These are phyloP conservation scores for Cataglyphis rosenhaueri DNA, from an alignment of 2,888 invertebrate genomes.

Conservation along the genomic window DNA sequence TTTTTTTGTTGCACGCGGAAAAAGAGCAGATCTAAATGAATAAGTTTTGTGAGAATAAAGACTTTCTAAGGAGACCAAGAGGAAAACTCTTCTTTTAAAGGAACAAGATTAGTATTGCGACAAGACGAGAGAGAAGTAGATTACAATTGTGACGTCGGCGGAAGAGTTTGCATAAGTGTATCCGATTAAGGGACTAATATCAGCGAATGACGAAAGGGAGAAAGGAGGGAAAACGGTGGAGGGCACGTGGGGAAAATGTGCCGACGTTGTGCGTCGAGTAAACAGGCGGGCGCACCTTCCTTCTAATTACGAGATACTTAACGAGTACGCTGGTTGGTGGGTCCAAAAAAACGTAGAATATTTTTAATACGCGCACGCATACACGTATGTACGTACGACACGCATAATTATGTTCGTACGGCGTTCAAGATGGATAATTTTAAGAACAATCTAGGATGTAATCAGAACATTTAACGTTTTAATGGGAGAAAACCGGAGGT, in stretches of 20 bases:
- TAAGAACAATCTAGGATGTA: conserved; percentile 42
- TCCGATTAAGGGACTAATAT: conserved; percentile 56
- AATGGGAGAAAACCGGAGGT: conserved; percentile 25
- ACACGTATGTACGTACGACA: conserved; percentile 20
- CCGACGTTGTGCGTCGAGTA: conserved; percentile 45
- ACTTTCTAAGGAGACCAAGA: not conserved
- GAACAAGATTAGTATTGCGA: conserved; percentile 26
- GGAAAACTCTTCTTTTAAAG: not conserved
- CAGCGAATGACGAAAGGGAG: not conserved
- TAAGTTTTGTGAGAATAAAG: not conserved
- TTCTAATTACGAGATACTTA: conserved; percentile 73
- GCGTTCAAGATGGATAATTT: conserved; percentile 28
- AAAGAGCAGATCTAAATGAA: conserved; percentile 3
- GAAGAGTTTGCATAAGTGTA: conserved; percentile 50
- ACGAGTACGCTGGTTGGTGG: conserved; percentile 84
- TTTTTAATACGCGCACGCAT: conserved; percentile 75
- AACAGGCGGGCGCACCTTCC: conserved; percentile 58
- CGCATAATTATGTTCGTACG: conserved; percentile 13
- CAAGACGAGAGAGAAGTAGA: conserved; percentile 10
- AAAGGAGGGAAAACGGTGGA: conserved; percentile 17
- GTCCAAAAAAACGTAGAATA: conserved; percentile 85
- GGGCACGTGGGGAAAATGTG: conserved; percentile 27
- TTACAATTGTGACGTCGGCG: conserved; percentile 38
- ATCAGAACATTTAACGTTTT: conserved; percentile 19
- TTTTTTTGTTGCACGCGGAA: not conserved